phyloP scores from a whole-genome alignment of 2,888 invertebrate species.

The Cephus nigrinus region DNA sequence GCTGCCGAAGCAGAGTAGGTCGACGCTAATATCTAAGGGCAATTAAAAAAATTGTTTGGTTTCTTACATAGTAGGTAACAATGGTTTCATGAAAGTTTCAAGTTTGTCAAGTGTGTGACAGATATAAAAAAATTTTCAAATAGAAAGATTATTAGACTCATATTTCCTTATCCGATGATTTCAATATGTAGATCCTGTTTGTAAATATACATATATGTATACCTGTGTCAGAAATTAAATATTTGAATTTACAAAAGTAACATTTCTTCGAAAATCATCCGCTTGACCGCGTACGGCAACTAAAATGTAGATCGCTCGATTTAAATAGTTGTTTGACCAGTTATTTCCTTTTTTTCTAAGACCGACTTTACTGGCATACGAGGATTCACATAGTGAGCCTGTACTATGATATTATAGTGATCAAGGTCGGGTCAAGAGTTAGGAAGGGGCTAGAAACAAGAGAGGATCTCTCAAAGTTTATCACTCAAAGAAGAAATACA shows the following conservation, averaged over 20 bases:
- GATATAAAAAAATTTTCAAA: background rate
- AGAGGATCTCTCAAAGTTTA: background rate
- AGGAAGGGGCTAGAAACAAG: background rate
- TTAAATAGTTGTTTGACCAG: slow-evolving; percentile 21
- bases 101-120: background rate
- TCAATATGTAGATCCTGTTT: background rate
- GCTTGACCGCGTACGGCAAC: background rate
- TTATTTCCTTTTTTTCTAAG: background rate
- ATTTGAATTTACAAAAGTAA: background rate
- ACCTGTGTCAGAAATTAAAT: background rate
- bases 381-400: background rate
- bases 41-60: background rate
- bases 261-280: background rate
- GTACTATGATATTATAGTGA: background rate
- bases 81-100: background rate
- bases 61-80: background rate
- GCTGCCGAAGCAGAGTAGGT: background rate
- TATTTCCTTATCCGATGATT: background rate
- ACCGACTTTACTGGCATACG: background rate
- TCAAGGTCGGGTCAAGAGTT: slow-evolving; percentile 5
- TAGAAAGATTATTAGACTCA: background rate
- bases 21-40: background rate
- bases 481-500: background rate
- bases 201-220: background rate
- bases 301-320: slow-evolving; percentile 2